A percentile compares a stretch with the other conserved stretches of the same genome.
Conservation (phyloP, 2,797 vertebrate species). For the Coreius guichenoti region DNA sequence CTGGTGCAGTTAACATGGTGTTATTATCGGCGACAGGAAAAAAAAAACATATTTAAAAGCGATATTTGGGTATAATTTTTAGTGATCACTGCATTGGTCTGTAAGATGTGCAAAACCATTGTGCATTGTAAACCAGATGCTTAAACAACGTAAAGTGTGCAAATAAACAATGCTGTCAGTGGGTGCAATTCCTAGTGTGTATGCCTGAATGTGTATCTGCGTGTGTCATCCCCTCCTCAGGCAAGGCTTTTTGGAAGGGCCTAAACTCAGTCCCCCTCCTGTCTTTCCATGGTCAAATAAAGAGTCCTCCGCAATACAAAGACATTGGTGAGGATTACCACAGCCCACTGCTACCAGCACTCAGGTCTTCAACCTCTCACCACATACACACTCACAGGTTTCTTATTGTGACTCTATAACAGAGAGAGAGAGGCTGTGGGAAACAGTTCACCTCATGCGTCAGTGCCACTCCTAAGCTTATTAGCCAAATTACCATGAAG, state of each 20-base stretch:
- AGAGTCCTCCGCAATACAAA: slow-evolving; percentile 71
- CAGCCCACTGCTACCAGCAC: slow-evolving; percentile 79
- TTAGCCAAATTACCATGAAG: slow-evolving; percentile 6
- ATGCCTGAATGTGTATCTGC: neutral
- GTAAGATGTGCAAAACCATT: neutral
- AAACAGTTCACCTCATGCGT: slow-evolving; percentile 19
- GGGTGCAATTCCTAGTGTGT: neutral
- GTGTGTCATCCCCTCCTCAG: slow-evolving; percentile 2
- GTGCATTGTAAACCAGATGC: neutral
- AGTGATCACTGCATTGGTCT: neutral
- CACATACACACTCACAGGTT: slow-evolving; percentile 20
- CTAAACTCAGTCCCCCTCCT: slow-evolving; percentile 38
- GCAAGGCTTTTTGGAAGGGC: slow-evolving; percentile 27
- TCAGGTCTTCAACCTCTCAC: slow-evolving; percentile 71
- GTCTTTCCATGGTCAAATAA: slow-evolving; percentile 66
- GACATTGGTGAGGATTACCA: slow-evolving; percentile 79
- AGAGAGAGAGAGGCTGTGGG: slow-evolving; percentile 7
- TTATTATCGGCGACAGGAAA: too few species aligned
- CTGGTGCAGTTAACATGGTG: neutral
- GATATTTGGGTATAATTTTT: neutral
- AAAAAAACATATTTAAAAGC: neutral
- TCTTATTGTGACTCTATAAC: slow-evolving; percentile 20
- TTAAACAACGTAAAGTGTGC: neutral
- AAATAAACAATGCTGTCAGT: neutral
- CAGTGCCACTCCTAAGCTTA: slow-evolving; percentile 12